Conservation (phyloP, 2,888 invertebrate genomes). For the Callinectes sapidus region DNA sequence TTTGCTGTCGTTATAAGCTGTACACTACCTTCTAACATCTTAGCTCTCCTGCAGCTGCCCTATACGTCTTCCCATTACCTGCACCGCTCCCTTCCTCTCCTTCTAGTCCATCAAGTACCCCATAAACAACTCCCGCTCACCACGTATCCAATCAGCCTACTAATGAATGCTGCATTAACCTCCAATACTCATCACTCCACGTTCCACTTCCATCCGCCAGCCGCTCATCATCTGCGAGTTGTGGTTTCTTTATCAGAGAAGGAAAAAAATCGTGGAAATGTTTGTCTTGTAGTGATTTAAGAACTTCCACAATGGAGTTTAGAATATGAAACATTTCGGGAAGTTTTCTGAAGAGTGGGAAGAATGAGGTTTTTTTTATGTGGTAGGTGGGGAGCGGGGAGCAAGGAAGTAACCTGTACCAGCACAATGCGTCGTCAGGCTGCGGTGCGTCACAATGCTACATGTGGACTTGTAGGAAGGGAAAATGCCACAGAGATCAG, state of each 20-base stretch:
- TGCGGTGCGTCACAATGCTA: background rate
- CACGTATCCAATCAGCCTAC: background rate
- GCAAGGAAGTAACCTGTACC: background rate
- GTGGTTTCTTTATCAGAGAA: background rate
- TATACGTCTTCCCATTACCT: background rate
- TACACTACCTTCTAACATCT: background rate
- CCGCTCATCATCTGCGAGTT: background rate
- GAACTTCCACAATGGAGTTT: background rate
- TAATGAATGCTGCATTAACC: background rate
- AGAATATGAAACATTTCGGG: background rate
- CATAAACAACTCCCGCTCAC: background rate
- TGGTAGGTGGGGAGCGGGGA: background rate
- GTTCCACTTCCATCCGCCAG: background rate
- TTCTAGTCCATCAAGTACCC: background rate
- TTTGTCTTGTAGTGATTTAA: background rate
- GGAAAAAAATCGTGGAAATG: background rate
- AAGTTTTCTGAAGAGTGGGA: conserved; percentile 10
- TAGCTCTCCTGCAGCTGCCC: background rate
- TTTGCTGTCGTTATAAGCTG: background rate
- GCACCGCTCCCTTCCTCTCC: background rate
- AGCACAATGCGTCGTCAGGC: background rate
- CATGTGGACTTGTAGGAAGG: background rate
- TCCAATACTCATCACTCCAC: background rate
- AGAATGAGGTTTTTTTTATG: conserved; percentile 10
- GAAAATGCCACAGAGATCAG: background rate